Evolutionary conservation across 2,888 invertebrate genomes (phyloP), one percentile per base, ranked within the genome.

Genomic region (Plagodis pulveraria): DNA sequence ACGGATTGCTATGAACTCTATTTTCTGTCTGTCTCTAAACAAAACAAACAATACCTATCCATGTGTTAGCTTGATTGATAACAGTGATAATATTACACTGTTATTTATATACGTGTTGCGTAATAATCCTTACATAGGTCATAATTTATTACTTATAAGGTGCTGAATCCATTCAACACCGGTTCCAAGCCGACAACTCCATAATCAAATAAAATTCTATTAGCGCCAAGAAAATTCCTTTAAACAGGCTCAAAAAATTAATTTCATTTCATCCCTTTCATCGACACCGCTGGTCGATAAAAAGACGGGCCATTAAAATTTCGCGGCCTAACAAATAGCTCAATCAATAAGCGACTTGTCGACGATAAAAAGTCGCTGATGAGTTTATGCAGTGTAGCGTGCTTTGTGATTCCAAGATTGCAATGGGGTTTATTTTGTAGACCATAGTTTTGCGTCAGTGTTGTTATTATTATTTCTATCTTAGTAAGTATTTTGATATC

Each of bases 311-410:
- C 71, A 80, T 81, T 78, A 79, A 78, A 72, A 78, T 79, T 79
- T 80, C 77, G 76, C 76, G 65, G 73, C 74, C 69, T 62, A 50
- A 65, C 66, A 69, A 80, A 84, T 80, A 78, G 75, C 81, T 83
- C 74, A 80, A 84, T 84, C 81, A 80, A 79, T 77, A 78, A 76
- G 70, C 67, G 64, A 62, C 65, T 66, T 70, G 70, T 53, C 66
- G 59, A 56, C 58, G 58, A 70, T 69, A 82, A 81, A 82, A 80
- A 80, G 60, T 62, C 53, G 67, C 56, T 38, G 48, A 47, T 53
- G 49, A 65, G 46, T 62, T 65, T 52, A 52, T 49, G 42, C 11
- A 41, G 46, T 7, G 22, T 22, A 22, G 22, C 22, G 22, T 2
- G 22, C 22, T 22, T 22, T 22, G 22, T 38, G 38, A 38, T 9